phyloP scores from a whole-genome alignment of 2,797 vertebrate genomes.

The Florisuga fusca region DNA sequence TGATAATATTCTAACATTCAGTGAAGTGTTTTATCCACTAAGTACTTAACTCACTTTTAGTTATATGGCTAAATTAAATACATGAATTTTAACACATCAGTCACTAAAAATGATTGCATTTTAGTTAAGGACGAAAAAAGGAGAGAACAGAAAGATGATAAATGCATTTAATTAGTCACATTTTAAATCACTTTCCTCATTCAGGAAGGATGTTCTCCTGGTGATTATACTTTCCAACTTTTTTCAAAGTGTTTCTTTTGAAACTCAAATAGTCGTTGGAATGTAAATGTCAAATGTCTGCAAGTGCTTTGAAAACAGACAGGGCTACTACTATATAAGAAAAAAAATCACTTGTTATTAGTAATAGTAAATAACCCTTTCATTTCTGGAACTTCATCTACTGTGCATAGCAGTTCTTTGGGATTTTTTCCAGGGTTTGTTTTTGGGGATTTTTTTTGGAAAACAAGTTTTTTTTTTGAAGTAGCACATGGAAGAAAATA shows the following conservation, averaged over 20 bases:
- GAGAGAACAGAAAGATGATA: neutral
- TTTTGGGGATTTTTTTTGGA: rapidly evolving
- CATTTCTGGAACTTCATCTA: neutral
- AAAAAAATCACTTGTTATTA: neutral
- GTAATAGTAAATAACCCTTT: neutral
- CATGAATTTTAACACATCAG: neutral
- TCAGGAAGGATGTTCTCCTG: neutral
- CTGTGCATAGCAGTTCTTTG: neutral
- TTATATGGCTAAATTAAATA: conserved; percentile 13
- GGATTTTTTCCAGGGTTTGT: neutral
- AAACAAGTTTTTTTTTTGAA: neutral
- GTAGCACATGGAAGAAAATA: too few relatives aligned
- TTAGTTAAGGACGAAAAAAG: neutral
- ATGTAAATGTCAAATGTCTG: neutral
- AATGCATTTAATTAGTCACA: conserved; percentile 30
- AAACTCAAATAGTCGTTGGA: neutral
- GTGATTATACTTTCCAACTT: neutral
- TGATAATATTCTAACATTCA: neutral
- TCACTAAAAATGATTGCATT: neutral
- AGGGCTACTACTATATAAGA: neutral
- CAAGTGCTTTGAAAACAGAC: neutral
- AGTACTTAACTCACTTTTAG: neutral
- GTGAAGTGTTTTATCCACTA: neutral
- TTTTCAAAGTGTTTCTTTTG: neutral
- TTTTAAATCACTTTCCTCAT: neutral